Evolutionary conservation across 2,888 invertebrate species (phyloP), one percentile per base, ranked within the genome.

Genomic region (Abrostola triplasia): DNA sequence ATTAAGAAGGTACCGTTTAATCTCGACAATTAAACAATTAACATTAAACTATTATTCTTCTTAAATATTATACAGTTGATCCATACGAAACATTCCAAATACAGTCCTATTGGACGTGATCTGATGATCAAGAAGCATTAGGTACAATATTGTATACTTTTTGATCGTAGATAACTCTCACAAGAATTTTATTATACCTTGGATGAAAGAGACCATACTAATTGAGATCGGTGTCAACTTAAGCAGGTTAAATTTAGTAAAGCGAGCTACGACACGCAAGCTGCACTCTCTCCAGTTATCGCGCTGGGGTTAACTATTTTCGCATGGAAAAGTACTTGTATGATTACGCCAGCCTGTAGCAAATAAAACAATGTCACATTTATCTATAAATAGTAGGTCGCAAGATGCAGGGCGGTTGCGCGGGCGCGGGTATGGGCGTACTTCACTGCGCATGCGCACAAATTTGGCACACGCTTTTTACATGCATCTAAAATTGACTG

Each of bases 251-350:
- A 67, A 56, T 63, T 58, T 59, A 68, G 67, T 66, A 71, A 67
- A 59, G 38, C 70, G 68, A 51, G 66, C 56, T 63, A 36, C 59
- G 70, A 73, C 70, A 69, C 53, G 64, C 67, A 68, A 78, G 69
- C 71, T 68, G 73, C 74, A 79, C 86, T 86, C 85, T 86, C 84
- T 81, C 77, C 75, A 65, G 82, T 85, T 92, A 91, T 92, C 91
- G 64, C 77, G 52, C 65, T 77, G 87, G 80, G 90, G 93, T 92
- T 92, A 90, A 92, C 82, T 88, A 85, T 92, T 89, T 91, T 90
- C 83, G 88, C 88, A 87, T 92, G 94, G 94, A 94, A 94, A 94
- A 91, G 84, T 93, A 93, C 94, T 79, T 79, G 75, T 70, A 59
- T 77, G 88, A 88, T 89, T 88, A 86, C 85, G 76, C 70, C 70